Base-by-base conservation (phyloP, 2,797 vertebrate genomes). In the Etheostoma nigrum region DNA sequence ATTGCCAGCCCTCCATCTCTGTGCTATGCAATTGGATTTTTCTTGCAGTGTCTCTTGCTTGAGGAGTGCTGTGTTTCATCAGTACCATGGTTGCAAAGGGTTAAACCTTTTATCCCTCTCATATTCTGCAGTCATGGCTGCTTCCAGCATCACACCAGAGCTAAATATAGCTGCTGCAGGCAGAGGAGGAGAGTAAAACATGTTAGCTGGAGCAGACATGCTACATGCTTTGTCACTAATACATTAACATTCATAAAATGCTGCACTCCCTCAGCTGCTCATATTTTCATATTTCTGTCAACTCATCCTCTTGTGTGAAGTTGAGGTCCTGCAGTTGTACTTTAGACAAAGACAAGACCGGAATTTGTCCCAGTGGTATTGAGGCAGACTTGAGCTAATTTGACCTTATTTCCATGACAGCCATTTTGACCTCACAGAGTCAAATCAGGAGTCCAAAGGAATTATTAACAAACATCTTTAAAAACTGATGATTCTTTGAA, bases 151-250 rank as follows among this genome's bases (percentile, higher is more conserved):
- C 88, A 82, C 66, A 59, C 40, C 83, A 66, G 83, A 78, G 91
- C 93, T 95, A 95, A 90, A 94, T 80, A 93, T 95, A 95, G 93
- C 90, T 58, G 33, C 87, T 87, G 92, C 90, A 92, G 90, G 76
- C 83, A 85, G 72, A 23, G 76, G 72, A 76, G 72, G 65, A 70
- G 74, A 78, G 80, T 65, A 76, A 51, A 78, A 84, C 89, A 88
- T 82, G 86, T 84, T 84, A 74, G 84, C 76, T 52, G 72, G 30
- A 77, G 74, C 72, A 58, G 66, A n/a, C 65, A 73, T 74, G 74
- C 70, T 67, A 45, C 88, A 80, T 80, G 78, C 76, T 64, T 63
- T 64, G 15, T 78, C 62, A 82, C 48, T 16, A 60, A 68, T 25
- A 82, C 67, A 64, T 49, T 66, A 36, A 47, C 42, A 67, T 64